A percentile compares a stretch with the other conserved stretches of the same genome.
Conservation (phyloP, 2,113 vertebrate species). For the Rhegmatorhina hoffmannsi region DNA sequence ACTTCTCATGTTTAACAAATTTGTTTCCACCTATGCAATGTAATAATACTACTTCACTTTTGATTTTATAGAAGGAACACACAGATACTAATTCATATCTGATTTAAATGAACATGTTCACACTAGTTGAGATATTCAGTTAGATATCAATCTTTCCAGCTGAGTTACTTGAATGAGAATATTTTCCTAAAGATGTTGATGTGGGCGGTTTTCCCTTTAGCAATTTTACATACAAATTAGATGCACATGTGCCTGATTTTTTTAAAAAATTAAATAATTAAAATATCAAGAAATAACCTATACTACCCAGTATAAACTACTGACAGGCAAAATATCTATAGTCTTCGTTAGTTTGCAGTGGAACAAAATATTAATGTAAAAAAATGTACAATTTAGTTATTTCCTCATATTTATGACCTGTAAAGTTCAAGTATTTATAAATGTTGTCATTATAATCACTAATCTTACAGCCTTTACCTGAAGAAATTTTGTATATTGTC, state of each 20-base stretch:
- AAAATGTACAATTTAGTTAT: not conserved
- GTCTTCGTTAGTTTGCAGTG: not conserved
- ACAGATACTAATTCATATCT: constrained; percentile 47
- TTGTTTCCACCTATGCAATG: constrained; percentile 28
- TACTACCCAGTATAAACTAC: not conserved
- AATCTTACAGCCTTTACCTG: not conserved
- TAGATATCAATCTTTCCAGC: constrained; percentile 54
- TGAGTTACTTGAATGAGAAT: constrained; percentile 38
- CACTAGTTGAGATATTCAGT: constrained; percentile 47
- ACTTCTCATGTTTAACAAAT: constrained; percentile 44
- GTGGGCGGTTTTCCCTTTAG: constrained; percentile 68
- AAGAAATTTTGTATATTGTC: not conserved
- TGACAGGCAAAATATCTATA: not conserved
- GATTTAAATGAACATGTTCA: constrained; percentile 56
- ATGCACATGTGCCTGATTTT: not conserved
- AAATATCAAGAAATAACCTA: not conserved
- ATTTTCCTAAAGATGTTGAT: constrained; percentile 23
- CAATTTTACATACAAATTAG: constrained; percentile 22
- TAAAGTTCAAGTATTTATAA: not conserved
- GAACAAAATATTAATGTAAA: not conserved
- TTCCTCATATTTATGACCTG: not conserved
- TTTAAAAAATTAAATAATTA: not conserved
- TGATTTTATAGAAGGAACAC: constrained; percentile 48
- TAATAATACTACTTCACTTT: not conserved
- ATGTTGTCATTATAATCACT: not conserved